A percentile compares a stretch with the other conserved stretches of the same genome.
These are phyloP conservation scores for Epistrophe grossulariae DNA, from an alignment of 2,888 invertebrate species.

Conservation along the genomic window DNA sequence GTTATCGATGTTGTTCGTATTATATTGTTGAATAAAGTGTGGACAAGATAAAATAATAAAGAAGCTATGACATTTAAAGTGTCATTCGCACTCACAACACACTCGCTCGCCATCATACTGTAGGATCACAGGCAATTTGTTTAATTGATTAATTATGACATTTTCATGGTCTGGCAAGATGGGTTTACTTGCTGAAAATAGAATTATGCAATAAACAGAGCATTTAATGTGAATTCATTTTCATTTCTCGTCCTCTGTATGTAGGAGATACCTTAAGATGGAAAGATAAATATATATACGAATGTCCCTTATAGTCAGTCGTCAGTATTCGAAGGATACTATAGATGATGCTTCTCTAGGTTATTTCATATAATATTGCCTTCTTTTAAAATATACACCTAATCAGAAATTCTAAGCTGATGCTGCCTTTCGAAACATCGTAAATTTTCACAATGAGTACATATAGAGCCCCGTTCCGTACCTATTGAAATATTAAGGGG, in stretches of 20 bases:
- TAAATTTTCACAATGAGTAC: constrained; percentile 56
- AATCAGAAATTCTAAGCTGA: constrained; percentile 61
- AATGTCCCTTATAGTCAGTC: not conserved
- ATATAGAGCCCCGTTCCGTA: too few species aligned
- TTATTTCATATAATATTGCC: constrained; percentile 56
- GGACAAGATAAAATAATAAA: constrained; percentile 3
- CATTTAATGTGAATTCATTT: constrained; percentile 44
- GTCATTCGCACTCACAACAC: constrained; percentile 6
- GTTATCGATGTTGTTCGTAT: not conserved
- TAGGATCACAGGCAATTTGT: constrained; percentile 39
- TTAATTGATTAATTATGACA: constrained; percentile 71
- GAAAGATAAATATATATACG: not conserved
- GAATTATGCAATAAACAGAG: constrained; percentile 58
- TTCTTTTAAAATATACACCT: constrained; percentile 54
- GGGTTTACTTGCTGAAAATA: constrained; percentile 20
- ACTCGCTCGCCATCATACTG: not conserved
- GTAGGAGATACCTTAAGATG: not conserved
- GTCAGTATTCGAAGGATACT: not conserved
- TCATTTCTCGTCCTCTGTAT: not conserved
- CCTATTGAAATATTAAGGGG: not conserved
- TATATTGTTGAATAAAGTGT: not conserved
- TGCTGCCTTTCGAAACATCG: constrained; percentile 65
- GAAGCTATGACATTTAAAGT: constrained; percentile 10
- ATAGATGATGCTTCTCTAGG: not conserved
- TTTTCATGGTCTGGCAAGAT: constrained; percentile 20